phyloP scores from a whole-genome alignment of 1,140 invertebrate genomes.

The Stratiolaelaps scimitus region DNA sequence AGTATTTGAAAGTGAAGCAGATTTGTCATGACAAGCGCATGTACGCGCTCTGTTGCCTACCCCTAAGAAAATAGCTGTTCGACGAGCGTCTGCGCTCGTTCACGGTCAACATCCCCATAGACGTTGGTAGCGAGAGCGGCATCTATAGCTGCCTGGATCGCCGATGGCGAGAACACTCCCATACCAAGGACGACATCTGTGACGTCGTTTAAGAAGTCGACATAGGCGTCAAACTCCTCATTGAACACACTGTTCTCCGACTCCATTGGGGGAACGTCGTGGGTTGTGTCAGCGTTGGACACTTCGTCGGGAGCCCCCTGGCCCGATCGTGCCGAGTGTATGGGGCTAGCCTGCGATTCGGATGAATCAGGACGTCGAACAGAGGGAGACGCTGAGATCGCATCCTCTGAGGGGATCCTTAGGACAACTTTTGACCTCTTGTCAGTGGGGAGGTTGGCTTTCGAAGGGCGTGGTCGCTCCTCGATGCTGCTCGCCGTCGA shows the following conservation, averaged over 20 bases:
- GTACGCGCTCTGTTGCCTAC: too few relatives aligned
- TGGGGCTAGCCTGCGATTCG: too few relatives aligned
- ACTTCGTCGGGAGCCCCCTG: background rate
- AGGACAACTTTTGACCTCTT: too few relatives aligned
- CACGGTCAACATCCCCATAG: background rate
- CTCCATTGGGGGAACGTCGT: slow-evolving; percentile 15
- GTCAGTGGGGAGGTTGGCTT: too few relatives aligned
- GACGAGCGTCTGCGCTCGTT: slow-evolving; percentile 6
- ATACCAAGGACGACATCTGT: slow-evolving; percentile 18
- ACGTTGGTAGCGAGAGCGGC: slow-evolving; percentile 2
- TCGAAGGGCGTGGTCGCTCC: too few relatives aligned
- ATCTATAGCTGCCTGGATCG: slow-evolving; percentile 12
- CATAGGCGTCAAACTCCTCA: background rate
- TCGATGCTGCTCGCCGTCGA: too few relatives aligned
- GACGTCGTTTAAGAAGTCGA: slow-evolving; percentile 10
- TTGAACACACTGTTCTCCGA: background rate
- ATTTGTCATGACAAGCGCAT: too few relatives aligned
- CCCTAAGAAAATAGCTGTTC: slow-evolving; percentile 6
- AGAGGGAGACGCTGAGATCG: too few relatives aligned
- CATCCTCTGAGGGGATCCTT: too few relatives aligned
- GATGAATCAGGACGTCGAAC: too few relatives aligned
- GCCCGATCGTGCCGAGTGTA: too few relatives aligned
- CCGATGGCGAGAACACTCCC: slow-evolving; percentile 7
- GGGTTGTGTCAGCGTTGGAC: slow-evolving; percentile 5
- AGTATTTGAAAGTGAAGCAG: too few relatives aligned